Percentiles rank a stretch among this genome's conserved stretches.
These are phyloP conservation scores for Lutraria rhynchaena DNA, from an alignment of 1,140 invertebrate genomes.

Conservation along the genomic window DNA sequence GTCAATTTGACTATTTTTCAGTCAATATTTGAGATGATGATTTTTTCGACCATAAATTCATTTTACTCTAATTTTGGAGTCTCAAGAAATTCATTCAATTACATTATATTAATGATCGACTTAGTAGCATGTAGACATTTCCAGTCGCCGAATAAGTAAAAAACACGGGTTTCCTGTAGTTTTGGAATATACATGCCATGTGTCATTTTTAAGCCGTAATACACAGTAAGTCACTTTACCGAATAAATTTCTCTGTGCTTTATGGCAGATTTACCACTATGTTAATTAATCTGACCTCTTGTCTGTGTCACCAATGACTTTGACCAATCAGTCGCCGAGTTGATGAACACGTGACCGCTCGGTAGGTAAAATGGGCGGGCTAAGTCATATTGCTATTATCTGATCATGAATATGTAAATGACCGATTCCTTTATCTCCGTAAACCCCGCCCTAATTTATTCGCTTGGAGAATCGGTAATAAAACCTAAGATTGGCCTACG, in stretches of 20 bases:
- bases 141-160: too few species aligned
- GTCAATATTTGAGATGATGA: too few species aligned
- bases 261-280: constrained; percentile 30
- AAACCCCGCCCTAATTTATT: constrained; percentile 41
- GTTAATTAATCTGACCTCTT: constrained; percentile 14
- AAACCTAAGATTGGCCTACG: constrained; percentile 14
- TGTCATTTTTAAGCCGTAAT: not conserved
- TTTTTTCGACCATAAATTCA: too few species aligned
- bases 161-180: too few species aligned
- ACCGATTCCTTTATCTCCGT: not conserved
- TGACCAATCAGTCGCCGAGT: constrained; percentile 6
- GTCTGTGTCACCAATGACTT: not conserved
- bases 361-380: constrained; percentile 23
- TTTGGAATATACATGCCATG: too few species aligned
- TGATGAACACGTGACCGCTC: not conserved
- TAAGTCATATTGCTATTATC: not conserved
- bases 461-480: constrained; percentile 25
- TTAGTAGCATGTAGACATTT: too few species aligned
- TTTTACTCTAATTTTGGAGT: too few species aligned
- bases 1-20: too few species aligned
- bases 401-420: constrained; percentile 35
- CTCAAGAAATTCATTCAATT: too few species aligned
- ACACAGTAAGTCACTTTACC: constrained; percentile 14
- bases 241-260: constrained; percentile 21
- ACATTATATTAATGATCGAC: too few species aligned